Evolutionary conservation across 1,140 invertebrate genomes (phyloP), one percentile per base, ranked within the genome.

Genomic region (Odontomachus brunneus): DNA sequence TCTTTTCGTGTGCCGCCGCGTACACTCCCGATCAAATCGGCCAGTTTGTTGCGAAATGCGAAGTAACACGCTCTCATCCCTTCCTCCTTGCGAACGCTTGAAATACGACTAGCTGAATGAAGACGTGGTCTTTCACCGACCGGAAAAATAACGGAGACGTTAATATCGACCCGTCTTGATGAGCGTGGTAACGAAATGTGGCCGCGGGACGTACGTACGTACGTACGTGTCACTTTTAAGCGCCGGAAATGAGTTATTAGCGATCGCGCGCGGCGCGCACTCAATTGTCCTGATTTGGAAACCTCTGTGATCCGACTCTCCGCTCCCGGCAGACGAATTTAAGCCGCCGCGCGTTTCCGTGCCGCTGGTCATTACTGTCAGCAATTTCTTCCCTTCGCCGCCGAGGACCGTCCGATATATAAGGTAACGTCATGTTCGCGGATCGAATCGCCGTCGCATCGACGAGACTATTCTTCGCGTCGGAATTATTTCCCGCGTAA

Each of bases 201-300:
- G 53, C n/a, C n/a, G n/a, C 59, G 29, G 29, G 29, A 84, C 51
- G 81, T 73, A 5, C 29, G 29, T 44, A 44, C 38, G 38, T 44
- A 44, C 9, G 38, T 44, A 86, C 66, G 76, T 84, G 85, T 88
- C 82, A 71, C 59, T 86, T 84, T 88, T 85, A 83, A 86, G 84
- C 76, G 78, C 80, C 82, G 88, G 88, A 89, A 87, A 85, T 82
- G 83, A 88, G 78, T 84, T 87, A 89, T 89, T 88, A 89, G 82
- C 78, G 71, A 65, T 60, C 67, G 60, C 76, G 65, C 76, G 76
- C 72, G 71, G 75, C 82, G 53, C 74, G 66, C 67, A 78, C 67
- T 88, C 87, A 88, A 88, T 88, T 88, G 87, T 87, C 76, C 86
- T 87, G 87, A 88, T 88, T 88, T 88, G 87, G 85, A 88, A 88